These are phyloP conservation scores for Ferrisia virgata DNA, from an alignment of 2,888 invertebrate genomes.

Conservation along the genomic window DNA sequence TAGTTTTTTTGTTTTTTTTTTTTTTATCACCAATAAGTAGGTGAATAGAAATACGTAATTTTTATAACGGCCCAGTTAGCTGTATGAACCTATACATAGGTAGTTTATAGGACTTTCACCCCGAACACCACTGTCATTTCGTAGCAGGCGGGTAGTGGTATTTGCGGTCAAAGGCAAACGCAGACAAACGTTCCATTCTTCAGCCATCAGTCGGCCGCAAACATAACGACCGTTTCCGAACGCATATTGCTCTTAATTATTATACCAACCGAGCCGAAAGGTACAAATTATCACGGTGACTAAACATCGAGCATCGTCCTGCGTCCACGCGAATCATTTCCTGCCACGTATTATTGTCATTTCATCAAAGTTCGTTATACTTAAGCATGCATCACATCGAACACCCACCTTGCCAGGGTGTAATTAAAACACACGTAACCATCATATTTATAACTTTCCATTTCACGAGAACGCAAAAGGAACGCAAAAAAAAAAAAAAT, in stretches of 20 bases:
- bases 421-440: neutral
- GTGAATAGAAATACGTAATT: no score
- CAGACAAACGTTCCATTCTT: neutral
- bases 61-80: no score
- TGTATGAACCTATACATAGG: no score
- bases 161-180: no score
- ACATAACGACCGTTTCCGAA: neutral
- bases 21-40: no score
- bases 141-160: no score
- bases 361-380: neutral
- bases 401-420: neutral
- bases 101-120: neutral
- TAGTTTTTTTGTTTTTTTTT: no score
- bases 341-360: neutral
- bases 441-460: neutral
- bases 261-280: neutral
- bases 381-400: neutral
- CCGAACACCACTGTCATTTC: neutral
- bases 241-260: constrained; percentile 13
- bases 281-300: constrained; percentile 4
- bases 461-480: no score
- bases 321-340: neutral
- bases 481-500: no score
- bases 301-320: neutral
- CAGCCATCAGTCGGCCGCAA: neutral